These are phyloP conservation scores for Borostomias antarcticus DNA, from an alignment of 2,797 vertebrate species.

Conservation along the genomic window DNA sequence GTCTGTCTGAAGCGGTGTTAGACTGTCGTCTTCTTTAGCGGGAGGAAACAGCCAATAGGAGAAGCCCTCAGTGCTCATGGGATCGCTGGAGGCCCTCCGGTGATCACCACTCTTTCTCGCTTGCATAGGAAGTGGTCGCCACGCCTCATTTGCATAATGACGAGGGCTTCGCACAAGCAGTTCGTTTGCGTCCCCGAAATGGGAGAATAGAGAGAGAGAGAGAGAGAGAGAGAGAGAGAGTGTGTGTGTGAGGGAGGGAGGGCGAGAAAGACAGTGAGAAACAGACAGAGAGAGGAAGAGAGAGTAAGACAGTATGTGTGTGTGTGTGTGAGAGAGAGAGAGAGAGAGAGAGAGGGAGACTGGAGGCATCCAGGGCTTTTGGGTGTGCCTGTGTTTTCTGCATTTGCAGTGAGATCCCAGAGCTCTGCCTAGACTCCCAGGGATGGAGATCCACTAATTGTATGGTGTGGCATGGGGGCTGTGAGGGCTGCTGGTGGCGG, in stretches of 20 bases:
- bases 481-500: slow-evolving; percentile 43
- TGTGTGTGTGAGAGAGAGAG: slow-evolving; percentile 25
- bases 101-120: not conserved
- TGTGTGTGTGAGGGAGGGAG: slow-evolving; percentile 26
- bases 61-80: slow-evolving; percentile 37
- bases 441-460: slow-evolving; percentile 69
- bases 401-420: slow-evolving; percentile 32
- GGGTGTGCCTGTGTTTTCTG: slow-evolving; percentile 45
- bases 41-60: slow-evolving; percentile 25
- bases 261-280: not conserved
- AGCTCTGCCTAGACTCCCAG: slow-evolving; percentile 6
- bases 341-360: not conserved
- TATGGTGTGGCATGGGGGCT: slow-evolving; percentile 62
- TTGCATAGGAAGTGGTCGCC: slow-evolving; percentile 58
- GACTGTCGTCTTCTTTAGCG: too few species aligned
- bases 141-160: slow-evolving; percentile 58
- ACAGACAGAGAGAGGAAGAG: slow-evolving; percentile 26
- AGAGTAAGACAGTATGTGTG: too few species aligned
- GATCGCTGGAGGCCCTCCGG: not conserved
- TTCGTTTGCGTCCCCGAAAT: slow-evolving; percentile 22
- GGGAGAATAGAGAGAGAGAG: not conserved
- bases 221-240: slow-evolving; percentile 28
- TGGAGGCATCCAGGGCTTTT: not conserved
- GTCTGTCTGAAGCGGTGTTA: too few species aligned
- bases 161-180: slow-evolving; percentile 35